These are phyloP conservation scores for Rousettus leschenaultii DNA, from an alignment of 2,113 vertebrate species.

Conservation along the genomic window DNA sequence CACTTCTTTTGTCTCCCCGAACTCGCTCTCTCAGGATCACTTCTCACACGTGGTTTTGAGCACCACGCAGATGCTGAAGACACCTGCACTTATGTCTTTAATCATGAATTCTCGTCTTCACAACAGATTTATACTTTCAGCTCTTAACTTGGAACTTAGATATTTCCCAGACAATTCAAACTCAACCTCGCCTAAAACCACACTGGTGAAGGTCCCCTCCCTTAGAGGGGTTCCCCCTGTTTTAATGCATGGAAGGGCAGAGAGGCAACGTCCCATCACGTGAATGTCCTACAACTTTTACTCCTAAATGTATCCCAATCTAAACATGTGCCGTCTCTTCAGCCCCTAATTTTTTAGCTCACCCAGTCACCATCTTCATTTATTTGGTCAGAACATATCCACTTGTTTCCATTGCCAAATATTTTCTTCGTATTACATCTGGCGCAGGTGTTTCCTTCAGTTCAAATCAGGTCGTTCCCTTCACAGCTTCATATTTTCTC, in stretches of 20 bases:
- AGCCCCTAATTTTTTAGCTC: neutral
- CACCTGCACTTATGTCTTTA: neutral
- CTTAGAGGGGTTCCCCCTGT: neutral
- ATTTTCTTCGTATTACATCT: neutral
- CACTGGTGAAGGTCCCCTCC: neutral
- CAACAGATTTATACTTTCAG: neutral
- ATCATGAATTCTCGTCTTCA: neutral
- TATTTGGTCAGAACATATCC: neutral
- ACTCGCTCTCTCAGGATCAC: neutral
- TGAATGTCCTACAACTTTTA: neutral
- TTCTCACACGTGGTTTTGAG: neutral
- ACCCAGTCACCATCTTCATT: neutral
- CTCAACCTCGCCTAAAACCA: neutral
- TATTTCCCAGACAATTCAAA: neutral
- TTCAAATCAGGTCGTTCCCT: neutral
- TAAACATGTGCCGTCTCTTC: neutral
- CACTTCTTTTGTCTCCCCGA: neutral
- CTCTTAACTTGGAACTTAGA: neutral
- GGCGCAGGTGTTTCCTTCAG: neutral
- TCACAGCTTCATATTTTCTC: neutral
- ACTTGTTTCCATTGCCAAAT: neutral
- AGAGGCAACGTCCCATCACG: neutral
- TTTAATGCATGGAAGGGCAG: neutral
- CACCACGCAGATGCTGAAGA: too few species aligned
- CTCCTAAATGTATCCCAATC: neutral